Conservation (phyloP, 2,888 invertebrate genomes). For the Epistrophella euchroma region DNA sequence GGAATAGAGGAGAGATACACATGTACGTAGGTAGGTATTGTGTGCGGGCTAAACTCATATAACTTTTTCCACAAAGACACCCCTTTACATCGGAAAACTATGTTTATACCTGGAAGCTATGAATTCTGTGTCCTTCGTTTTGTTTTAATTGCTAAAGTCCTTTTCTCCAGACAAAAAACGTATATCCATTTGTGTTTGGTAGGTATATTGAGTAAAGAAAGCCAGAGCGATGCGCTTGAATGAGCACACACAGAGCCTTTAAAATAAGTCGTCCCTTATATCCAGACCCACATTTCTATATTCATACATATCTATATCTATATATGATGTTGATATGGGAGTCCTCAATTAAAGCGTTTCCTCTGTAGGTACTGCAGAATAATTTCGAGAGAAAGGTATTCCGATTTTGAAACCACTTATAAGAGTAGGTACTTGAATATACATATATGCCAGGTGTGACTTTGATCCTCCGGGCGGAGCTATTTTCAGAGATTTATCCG, state of each 20-base stretch:
- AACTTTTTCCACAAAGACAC: constrained; percentile 45
- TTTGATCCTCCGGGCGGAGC: constrained; percentile 49
- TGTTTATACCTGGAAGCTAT: constrained; percentile 37
- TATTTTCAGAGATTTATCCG: constrained; percentile 63
- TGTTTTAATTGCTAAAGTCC: constrained; percentile 62
- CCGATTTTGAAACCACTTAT: constrained; percentile 21
- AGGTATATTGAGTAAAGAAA: constrained; percentile 5
- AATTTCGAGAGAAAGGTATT: constrained; percentile 34
- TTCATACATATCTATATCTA: background rate
- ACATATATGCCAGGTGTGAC: constrained; percentile 53
- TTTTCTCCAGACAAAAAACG: constrained; percentile 10
- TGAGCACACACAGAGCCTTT: constrained; percentile 22
- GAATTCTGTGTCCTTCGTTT: constrained; percentile 44
- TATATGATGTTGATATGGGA: constrained; percentile 27
- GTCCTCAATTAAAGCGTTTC: constrained; percentile 67
- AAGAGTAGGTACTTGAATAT: background rate
- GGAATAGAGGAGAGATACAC: background rate
- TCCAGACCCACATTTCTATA: constrained; percentile 11
- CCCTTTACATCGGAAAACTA: constrained; percentile 32
- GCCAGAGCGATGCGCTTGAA: constrained; percentile 23
- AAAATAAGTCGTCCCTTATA: constrained; percentile 4
- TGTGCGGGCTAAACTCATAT: constrained; percentile 41
- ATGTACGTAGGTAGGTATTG: constrained; percentile 29
- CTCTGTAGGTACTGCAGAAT: constrained; percentile 19
- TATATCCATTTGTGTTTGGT: constrained; percentile 22